Conservation (phyloP, 2,113 vertebrate genomes). For the Protomyctophum bolini region DNA sequence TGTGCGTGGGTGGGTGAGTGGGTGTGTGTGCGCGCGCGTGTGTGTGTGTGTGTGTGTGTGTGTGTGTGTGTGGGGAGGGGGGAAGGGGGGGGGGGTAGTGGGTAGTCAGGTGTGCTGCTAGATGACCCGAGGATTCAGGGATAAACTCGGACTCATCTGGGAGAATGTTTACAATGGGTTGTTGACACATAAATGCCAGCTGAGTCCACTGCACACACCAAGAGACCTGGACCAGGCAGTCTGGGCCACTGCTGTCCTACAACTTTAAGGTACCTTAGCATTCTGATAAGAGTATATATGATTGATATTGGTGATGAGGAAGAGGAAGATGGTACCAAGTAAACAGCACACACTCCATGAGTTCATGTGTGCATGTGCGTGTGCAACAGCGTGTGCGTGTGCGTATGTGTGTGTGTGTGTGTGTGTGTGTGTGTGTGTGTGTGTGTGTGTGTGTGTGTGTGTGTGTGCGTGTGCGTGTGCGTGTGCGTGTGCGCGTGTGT, state of each 20-base stretch:
- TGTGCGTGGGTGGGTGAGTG: no score
- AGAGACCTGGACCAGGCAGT: background rate
- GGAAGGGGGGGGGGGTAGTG: background rate
- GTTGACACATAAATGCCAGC: slow-evolving; percentile 39
- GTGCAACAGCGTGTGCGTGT: slow-evolving; percentile 6
- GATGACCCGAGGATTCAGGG: slow-evolving; percentile 54
- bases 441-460: background rate
- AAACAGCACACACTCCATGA: no score
- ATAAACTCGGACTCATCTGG: slow-evolving; percentile 47
- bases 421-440: background rate
- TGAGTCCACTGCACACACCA: background rate
- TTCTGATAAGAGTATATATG: no score
- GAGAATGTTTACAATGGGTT: slow-evolving; percentile 10
- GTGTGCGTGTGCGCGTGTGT: slow-evolving; percentile 11
- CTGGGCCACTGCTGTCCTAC: no score
- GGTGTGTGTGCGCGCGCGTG: no score
- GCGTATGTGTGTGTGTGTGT: slow-evolving; percentile 3
- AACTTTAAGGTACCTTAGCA: no score
- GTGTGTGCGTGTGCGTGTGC: background rate
- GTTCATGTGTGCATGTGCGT: no score
- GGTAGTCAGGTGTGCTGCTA: slow-evolving; percentile 52
- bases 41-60: slow-evolving; percentile 14
- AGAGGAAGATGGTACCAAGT: no score
- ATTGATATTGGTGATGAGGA: no score
- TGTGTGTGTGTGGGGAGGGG: slow-evolving; percentile 9